A percentile compares a stretch with the other conserved stretches of the same genome.
These are phyloP conservation scores for Brachyhypopomus gauderio DNA, from an alignment of 2,113 vertebrate species.

Conservation along the genomic window DNA sequence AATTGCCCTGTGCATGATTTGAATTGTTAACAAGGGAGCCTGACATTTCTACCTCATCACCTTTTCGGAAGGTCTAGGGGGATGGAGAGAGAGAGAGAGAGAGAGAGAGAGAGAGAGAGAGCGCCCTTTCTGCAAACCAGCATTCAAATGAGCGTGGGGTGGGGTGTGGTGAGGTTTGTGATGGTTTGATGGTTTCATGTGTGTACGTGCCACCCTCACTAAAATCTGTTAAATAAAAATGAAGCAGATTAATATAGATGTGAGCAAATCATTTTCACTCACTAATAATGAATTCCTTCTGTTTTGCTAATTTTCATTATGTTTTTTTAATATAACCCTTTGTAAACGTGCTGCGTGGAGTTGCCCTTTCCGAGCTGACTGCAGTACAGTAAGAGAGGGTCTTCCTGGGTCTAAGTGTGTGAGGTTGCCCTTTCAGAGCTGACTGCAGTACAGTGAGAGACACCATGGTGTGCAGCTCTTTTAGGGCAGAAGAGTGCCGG, in stretches of 20 bases:
- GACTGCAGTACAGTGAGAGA: neutral
- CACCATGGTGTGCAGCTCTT: neutral
- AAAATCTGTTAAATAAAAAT: neutral
- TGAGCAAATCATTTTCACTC: neutral
- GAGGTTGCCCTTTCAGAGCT: neutral
- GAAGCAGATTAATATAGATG: no score
- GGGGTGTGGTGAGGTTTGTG: no score
- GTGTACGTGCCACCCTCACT: neutral
- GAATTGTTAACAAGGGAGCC: constrained; percentile 84
- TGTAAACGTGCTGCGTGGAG: no score
- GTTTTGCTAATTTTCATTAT: neutral
- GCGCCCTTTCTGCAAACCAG: constrained; percentile 48
- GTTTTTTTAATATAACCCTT: neutral
- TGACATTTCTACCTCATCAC: constrained; percentile 81
- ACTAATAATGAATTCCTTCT: neutral
- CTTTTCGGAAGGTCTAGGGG: constrained; percentile 62
- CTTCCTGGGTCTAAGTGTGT: neutral
- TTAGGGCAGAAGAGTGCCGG: constrained; percentile 14
- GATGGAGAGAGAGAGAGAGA: constrained; percentile 54
- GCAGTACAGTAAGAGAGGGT: no score
- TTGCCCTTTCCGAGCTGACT: no score
- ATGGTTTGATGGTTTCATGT: neutral
- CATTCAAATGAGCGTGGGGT: constrained; percentile 64
- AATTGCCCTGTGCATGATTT: constrained; percentile 80
- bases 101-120: neutral